Percentiles rank a stretch among this genome's conserved stretches.
phyloP scores from a whole-genome alignment of 2,113 vertebrate genomes.

The Tringa solitaria region DNA sequence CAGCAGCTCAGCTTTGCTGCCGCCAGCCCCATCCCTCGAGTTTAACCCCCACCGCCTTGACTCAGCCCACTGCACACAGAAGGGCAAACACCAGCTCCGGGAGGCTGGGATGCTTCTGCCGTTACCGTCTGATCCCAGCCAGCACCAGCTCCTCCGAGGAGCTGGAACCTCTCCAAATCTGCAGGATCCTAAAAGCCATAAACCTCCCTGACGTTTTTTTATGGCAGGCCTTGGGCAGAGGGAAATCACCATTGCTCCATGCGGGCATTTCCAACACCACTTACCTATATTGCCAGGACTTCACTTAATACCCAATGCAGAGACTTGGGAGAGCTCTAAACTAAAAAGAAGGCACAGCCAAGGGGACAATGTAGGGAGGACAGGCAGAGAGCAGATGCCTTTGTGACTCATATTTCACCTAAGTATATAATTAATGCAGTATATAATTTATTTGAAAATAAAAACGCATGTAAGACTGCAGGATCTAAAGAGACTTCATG shows the following conservation, averaged over 20 bases:
- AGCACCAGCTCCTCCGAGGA: not conserved
- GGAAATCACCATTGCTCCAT: not conserved
- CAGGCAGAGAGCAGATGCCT: not conserved
- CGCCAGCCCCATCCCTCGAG: not conserved
- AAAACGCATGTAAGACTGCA: not conserved
- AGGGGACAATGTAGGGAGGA: not conserved
- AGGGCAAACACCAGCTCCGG: not conserved
- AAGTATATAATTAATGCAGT: slow-evolving; percentile 24
- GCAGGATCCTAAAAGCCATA: not conserved
- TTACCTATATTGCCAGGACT: not conserved
- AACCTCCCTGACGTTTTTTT: not conserved
- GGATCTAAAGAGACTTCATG: not conserved
- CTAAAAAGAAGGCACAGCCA: not conserved
- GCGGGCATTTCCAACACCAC: not conserved
- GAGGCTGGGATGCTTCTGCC: not conserved
- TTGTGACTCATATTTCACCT: slow-evolving; percentile 7
- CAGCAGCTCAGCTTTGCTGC: not conserved
- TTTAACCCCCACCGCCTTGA: not conserved
- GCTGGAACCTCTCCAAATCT: not conserved
- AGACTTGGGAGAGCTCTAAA: slow-evolving; percentile 2
- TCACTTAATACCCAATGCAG: not conserved
- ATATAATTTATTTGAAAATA: slow-evolving; percentile 31
- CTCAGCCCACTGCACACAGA: not conserved
- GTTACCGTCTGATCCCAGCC: not conserved
- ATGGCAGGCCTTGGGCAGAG: not conserved